A percentile compares a stretch with the other conserved stretches of the same genome.
phyloP scores from a whole-genome alignment of 2,888 invertebrate genomes.

The Acleris sparsana region DNA sequence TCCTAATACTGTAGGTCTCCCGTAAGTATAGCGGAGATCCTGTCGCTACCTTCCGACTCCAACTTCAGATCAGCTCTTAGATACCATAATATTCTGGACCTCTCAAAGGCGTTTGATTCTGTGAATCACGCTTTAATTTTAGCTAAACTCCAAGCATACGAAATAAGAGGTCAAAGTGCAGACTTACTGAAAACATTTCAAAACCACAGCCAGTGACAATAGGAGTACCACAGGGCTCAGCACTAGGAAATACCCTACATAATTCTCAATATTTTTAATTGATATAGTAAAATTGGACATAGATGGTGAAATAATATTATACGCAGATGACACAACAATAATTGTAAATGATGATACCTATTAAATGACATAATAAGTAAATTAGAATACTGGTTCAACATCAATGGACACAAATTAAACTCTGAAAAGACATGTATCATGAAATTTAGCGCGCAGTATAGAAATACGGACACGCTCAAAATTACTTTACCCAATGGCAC shows the following conservation, averaged over 20 bases:
- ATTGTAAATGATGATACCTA: not conserved
- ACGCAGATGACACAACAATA: slow-evolving; percentile 14
- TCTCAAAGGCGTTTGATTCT: too few species aligned
- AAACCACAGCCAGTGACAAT: not conserved
- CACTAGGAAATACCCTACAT: slow-evolving; percentile 5
- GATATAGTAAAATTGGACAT: not conserved
- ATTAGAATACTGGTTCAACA: not conserved
- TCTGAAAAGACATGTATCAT: not conserved
- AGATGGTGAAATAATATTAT: slow-evolving; percentile 3
- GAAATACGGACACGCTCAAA: not conserved
- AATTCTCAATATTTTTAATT: slow-evolving; percentile 1
- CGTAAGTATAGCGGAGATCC: too few species aligned
- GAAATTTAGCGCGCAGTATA: not conserved
- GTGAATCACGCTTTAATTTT: too few species aligned
- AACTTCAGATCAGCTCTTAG: too few species aligned
- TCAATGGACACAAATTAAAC: slow-evolving; percentile 1
- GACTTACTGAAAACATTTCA: not conserved
- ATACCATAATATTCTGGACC: too few species aligned
- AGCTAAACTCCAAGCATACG: not conserved
- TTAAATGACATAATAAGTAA: not conserved
- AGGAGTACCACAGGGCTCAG: slow-evolving; percentile 9
- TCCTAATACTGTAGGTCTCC: too few species aligned
- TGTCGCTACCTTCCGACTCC: too few species aligned
- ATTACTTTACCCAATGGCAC: not conserved
- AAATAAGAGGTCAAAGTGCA: slow-evolving; percentile 2